phyloP scores from a whole-genome alignment of 2,113 vertebrate species.

The Dolichotis patagonum region DNA sequence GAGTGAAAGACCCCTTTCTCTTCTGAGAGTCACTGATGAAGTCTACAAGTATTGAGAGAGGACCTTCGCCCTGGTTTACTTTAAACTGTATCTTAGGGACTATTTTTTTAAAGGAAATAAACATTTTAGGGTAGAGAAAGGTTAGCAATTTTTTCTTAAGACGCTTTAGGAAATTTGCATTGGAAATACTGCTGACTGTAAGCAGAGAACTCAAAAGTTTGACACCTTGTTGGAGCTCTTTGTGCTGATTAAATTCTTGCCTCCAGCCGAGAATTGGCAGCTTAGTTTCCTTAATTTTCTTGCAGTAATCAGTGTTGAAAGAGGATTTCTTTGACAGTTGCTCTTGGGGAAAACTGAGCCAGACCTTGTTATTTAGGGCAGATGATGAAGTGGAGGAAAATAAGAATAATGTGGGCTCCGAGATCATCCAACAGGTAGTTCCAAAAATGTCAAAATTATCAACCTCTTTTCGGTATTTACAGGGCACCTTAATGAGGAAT shows the following conservation, averaged over 20 bases:
- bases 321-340: conserved; percentile 73
- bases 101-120: conserved; percentile 1
- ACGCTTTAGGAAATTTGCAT: conserved; percentile 58
- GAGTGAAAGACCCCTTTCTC: neutral
- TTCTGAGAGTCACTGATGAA: neutral
- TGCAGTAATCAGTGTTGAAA: conserved; percentile 70
- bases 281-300: conserved; percentile 71
- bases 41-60: neutral
- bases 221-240: conserved; percentile 56
- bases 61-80: neutral
- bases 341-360: conserved; percentile 68
- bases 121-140: neutral
- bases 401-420: conserved; percentile 55
- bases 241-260: conserved; percentile 55
- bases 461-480: conserved; percentile 73
- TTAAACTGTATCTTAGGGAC: neutral
- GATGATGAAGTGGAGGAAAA: conserved; percentile 61
- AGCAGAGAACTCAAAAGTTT: conserved; percentile 44
- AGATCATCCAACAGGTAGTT: conserved; percentile 51
- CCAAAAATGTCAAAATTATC: conserved; percentile 72
- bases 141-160: conserved; percentile 32
- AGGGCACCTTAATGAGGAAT: conserved; percentile 58
- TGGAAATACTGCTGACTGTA: conserved; percentile 55
- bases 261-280: conserved; percentile 59
- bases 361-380: conserved; percentile 56